Evolutionary conservation across 2,888 invertebrate species (phyloP), one percentile per base, ranked within the genome.

Genomic region (Caenorhabditis imperialis): DNA sequence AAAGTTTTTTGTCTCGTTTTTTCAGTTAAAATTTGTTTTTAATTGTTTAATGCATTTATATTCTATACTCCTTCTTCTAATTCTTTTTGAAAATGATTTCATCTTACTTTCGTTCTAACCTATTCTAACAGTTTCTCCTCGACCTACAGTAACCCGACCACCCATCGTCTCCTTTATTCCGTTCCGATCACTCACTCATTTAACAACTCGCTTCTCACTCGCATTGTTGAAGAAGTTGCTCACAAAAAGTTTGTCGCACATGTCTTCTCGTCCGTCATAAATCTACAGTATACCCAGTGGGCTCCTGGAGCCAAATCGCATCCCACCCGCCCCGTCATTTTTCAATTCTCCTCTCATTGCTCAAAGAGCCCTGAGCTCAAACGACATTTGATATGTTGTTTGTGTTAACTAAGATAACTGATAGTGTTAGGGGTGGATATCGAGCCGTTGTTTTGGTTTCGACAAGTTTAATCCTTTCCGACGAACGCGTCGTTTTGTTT

Each of bases 321-420:
- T 48, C 30, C 16, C 7, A 30, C 7, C 47, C 48, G 20, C 37
- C 35, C 37, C 12, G 42, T 69, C 58, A 51, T 65, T 57, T 57
- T 58, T 58, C 67, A 69, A 58, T 69, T 58, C 45, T 58, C 58
- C 58, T 38, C 48, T 58, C 40, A 6, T 16, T 40, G n/a, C n/a
- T 40, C 40, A 30, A 6, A 40, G n/a, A 14, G 5, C 47, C 47
- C 1, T 23, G 27, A 25, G 14, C 35, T 37, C 42, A 22, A 23
- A 30, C 55, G 57, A 58, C 67, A 72, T 60, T 65, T 72, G 72
- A 72, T 72, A 72, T 63, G 58, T 72, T 72, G 72, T 72, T 72
- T 72, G 72, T 72, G 63, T 72, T 72, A 44, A 51, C 58, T 69
- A 69, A 58, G 58, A 69, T 58, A 69, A 69, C 58, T 69, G 67